Evolutionary conservation across 2,113 vertebrate species (phyloP), one percentile per base, ranked within the genome.

Genomic region (Tetrax tetrax): DNA sequence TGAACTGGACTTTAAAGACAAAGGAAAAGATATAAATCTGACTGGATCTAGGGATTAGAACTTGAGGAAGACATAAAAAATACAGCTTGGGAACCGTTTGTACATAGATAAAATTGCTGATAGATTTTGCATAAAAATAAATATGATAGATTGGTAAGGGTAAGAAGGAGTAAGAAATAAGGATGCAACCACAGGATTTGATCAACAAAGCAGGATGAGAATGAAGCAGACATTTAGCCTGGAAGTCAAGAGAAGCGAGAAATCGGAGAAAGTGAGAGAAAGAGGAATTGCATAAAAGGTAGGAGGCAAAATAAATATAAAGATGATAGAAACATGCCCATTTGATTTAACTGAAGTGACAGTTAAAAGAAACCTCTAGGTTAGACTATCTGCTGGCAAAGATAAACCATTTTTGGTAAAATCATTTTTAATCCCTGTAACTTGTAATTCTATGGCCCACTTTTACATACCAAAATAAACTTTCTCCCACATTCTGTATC

Each of bases 401-500:
- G 60, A 71, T 20, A 92, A 92, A 59, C 23, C 14, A 12, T 89
- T 92, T 93, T 91, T 92, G 37, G 51, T 93, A 78, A 84, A 92
- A 94, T 60, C 5, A 38, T 81, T 95, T 97, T 95, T 90, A 93
- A 87, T 92, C 83, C 68, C 41, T 59, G 28, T 63, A 95, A 82
- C 38, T 95, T 93, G 86, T 91, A 95, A 70, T 95, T 96, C 72
- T 64, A 87, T 70, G 80, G 76, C 38, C 51, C 37, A 48, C 47
- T 89, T 92, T 75, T 78, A 21, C 89, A 83, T 96, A 94, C 72
- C 94, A 95, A 96, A 97, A 97, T 92, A 97, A 97, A 92, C 83
- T 90, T 92, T 95, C 79, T 92, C 75, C 90, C 88, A 70, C 92
- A 92, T 93, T 95, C 63, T 76, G 10, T 92, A 86, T 94, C 94